Evolutionary conservation across 2,797 vertebrate genomes (phyloP).

Genomic region (Glossophaga mutica): DNA sequence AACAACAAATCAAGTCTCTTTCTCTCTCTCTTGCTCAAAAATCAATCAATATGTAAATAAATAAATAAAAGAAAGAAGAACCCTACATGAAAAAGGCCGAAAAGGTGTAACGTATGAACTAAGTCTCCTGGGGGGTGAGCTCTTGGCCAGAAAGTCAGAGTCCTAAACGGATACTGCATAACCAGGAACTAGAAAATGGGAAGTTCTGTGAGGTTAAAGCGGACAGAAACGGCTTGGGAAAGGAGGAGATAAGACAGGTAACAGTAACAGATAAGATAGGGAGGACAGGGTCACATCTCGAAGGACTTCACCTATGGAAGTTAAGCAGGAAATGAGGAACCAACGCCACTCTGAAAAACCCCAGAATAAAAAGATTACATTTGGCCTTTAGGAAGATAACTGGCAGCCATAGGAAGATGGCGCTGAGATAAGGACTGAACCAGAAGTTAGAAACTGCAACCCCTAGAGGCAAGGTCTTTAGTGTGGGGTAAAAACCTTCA

Average conservation of each 20-base stretch:
- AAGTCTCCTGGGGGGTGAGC: neutral
- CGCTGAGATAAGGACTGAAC: neutral
- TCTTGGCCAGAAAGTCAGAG: neutral
- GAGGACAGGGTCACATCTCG: neutral
- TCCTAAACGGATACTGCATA: neutral
- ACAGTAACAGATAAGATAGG: neutral
- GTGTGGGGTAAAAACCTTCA: neutral
- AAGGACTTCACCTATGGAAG: constrained; percentile 5
- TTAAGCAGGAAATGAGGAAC: neutral
- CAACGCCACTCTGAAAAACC: neutral
- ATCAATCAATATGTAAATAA: no score
- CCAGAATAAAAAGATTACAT: neutral
- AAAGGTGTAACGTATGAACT: neutral
- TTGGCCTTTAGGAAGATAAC: constrained; percentile 10
- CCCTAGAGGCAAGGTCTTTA: neutral
- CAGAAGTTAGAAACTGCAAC: neutral
- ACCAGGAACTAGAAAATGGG: neutral
- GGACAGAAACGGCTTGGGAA: neutral
- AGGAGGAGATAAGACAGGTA: neutral
- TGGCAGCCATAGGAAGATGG: neutral
- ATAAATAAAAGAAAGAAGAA: neutral
- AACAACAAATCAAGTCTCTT: no score
- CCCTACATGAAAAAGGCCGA: neutral
- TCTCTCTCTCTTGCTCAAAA: no score
- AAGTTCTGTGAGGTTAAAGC: neutral